Base-by-base conservation (phyloP, 2,113 vertebrate genomes). In the Thomomys bottae region DNA sequence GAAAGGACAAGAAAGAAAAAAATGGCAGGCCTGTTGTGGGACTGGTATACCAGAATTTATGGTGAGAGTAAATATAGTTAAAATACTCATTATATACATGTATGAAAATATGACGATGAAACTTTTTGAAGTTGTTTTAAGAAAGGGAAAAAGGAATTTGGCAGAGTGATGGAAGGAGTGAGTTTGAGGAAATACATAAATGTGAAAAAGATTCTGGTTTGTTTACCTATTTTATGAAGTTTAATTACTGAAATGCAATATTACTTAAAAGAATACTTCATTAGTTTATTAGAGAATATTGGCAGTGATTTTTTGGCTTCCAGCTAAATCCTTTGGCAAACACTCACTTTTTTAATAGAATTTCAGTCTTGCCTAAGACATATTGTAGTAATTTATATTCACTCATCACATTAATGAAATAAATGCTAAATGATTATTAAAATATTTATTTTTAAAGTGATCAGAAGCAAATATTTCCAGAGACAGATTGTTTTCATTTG, bases 341-440 rank as follows among this genome's bases (percentile, higher is more conserved):
- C 38, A 76, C 83, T 91, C 49, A 83, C 61, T 88, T 71, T 71
- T 93, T 80, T 89, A 70, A 21, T 36, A 84, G 20, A 54, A 83
- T 87, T 89, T 84, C 70, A 23, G 67, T 77, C 72, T 91, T 92
- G 94, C 63, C 30, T 83, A 61, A 89, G 75, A 93, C 85, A 87
- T 42, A 32, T 88, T 80, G 73, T 89, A 59, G 17, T 81, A 68
- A 94, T 95, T 91, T 95, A 87, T 81, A 91, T 9, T 94, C 81
- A 76, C 67, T 95, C 72, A 87, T 67, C 82, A 83, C 54, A 80
- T 79, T 94, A 94, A 91, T 80, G 77, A 95, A 95, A 89, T 88
- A 89, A 94, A 91, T 64, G 63, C 63, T 84, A 90, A 95, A 67
- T 72, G 67, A 89, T 94, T 87, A 89, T 82, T 87, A 71, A 94